Evolutionary conservation across 2,888 invertebrate genomes (phyloP).

Genomic region (Pollenia griseotomentosa): DNA sequence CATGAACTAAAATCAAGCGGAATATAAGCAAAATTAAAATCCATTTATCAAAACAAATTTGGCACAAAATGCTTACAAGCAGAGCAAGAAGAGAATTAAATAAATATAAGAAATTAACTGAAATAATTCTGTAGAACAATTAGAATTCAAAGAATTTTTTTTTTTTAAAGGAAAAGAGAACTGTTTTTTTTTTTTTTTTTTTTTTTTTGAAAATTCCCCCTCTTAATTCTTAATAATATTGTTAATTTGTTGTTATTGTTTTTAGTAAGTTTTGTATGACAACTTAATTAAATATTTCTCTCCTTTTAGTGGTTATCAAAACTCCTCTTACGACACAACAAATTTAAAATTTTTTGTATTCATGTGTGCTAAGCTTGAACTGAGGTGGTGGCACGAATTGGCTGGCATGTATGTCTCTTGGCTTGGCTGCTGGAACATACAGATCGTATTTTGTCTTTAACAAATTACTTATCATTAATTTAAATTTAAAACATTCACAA

Average conservation of each 20-base stretch:
- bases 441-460: constrained; percentile 74
- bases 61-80: constrained; percentile 35
- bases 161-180: constrained; percentile 5
- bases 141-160: constrained; percentile 61
- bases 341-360: constrained; percentile 2
- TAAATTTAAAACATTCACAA: constrained; percentile 73
- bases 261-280: constrained; percentile 69
- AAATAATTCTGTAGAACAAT: constrained; percentile 11
- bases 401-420: background rate
- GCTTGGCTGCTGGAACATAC: constrained; percentile 9
- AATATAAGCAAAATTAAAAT: constrained; percentile 53
- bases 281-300: constrained; percentile 74
- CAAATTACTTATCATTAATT: constrained; percentile 74
- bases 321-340: constrained; percentile 43
- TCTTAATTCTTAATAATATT: constrained; percentile 64
- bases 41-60: constrained; percentile 67
- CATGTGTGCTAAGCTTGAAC: constrained; percentile 21
- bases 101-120: background rate
- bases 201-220: constrained; percentile 7
- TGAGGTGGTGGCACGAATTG: constrained; percentile 30
- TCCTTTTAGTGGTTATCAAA: constrained; percentile 66
- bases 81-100: background rate
- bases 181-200: background rate
- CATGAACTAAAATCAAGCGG: constrained; percentile 53
- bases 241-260: constrained; percentile 71